Evolutionary conservation across 1,140 invertebrate genomes (phyloP), one percentile per base, ranked within the genome.

Genomic region (Helicoverpa zea): DNA sequence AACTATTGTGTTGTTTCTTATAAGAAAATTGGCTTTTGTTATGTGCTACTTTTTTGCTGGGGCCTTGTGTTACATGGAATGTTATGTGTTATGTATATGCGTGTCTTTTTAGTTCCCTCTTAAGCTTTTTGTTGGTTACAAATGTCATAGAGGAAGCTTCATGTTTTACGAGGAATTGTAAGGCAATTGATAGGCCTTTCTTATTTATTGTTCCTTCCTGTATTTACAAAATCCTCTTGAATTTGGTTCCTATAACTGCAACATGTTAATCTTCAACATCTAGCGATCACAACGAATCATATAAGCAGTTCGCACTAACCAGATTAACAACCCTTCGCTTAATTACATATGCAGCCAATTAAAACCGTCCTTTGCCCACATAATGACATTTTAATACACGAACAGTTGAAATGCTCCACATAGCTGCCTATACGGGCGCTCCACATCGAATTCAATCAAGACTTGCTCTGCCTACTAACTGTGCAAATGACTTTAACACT

Each of bases 1-100:
- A 77, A 77, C 58, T 59, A 77, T 77, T 77, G 75, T 77, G 49
- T 64, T 64, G 54, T 58, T 80, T 72, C 56, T 70, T 80, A 72
- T 80, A 75, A 35, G 59, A 43, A 68, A 16, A 68, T 72, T 72
- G 51, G 18, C 35, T 75, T 59, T 72, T 72, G 68, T 72, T 16
- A 23, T 54, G 52, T 54, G 35, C 35, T 16, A 52, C 68, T 72
- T 72, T 72, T 72, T 72, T 12, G 35, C 7, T 54, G 47, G 18
- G 52, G 13, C 23, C 49, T 72, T 23, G 49, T 72, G 47, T 52
- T 72, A 72, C 68, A 51, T 72, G 68, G 68, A 72, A 72, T 72
- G 68, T 72, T 72, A 70, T 68, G 64, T 18, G 43, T 23, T 68
- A 70, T 72, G 49, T 52, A 72, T 72, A 72, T 29, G 13, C 68